Conservation (phyloP, 2,113 vertebrate species). For the Pao palembangensis region DNA sequence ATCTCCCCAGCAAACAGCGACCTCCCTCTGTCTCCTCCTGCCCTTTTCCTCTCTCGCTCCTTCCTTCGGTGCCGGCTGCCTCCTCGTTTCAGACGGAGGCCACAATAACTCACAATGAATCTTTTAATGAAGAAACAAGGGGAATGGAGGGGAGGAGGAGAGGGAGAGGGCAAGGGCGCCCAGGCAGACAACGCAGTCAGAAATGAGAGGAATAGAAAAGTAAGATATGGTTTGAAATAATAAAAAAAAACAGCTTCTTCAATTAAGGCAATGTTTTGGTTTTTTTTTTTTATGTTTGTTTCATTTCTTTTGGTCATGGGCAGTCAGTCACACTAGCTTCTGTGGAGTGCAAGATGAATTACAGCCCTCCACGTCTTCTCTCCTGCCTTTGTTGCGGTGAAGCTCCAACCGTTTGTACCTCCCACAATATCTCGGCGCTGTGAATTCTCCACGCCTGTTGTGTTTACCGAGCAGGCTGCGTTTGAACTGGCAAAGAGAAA, state of each 20-base stretch:
- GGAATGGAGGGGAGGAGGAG: background rate
- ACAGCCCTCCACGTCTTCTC: conserved; percentile 58
- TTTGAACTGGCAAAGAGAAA: conserved; percentile 67
- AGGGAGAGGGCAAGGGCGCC: conserved; percentile 51
- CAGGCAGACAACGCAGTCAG: conserved; percentile 48
- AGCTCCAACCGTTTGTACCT: conserved; percentile 63
- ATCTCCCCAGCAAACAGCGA: conserved; percentile 41
- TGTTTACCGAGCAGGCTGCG: conserved; percentile 49
- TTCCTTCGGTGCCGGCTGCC: conserved; percentile 1
- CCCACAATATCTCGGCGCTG: conserved; percentile 59
- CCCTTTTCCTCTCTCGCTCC: conserved; percentile 6
- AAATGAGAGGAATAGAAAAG: conserved; percentile 47
- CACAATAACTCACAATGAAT: conserved; percentile 55
- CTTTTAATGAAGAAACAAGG: conserved; percentile 67
- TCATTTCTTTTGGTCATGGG: conserved; percentile 68
- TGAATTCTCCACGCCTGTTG: conserved; percentile 66
- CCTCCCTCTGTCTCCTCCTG: conserved; percentile 14
- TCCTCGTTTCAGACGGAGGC: conserved; percentile 35
- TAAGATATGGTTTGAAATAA: conserved; percentile 54
- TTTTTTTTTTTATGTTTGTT: conserved; percentile 48
- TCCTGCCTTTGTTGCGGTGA: conserved; percentile 68
- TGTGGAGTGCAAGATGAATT: conserved; percentile 72
- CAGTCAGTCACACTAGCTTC: conserved; percentile 71
- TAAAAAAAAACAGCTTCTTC: conserved; percentile 52
- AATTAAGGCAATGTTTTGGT: conserved; percentile 65